Conservation (phyloP, 2,888 invertebrate genomes). For the Liposcelis brunnea region DNA sequence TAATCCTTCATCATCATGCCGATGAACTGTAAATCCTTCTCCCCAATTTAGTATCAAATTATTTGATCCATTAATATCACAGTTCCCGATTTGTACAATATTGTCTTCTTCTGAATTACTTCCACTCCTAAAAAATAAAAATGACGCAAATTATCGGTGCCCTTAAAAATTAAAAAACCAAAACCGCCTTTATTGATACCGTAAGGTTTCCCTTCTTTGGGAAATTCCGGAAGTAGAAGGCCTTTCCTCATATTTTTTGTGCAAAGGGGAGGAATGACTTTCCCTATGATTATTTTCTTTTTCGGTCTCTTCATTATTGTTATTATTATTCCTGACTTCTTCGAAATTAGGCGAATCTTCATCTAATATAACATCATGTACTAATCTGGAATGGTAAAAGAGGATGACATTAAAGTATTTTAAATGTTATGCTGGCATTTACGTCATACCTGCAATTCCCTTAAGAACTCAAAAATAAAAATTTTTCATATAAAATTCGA, state of each 20-base stretch:
- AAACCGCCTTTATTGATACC: background rate
- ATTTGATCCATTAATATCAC: no score
- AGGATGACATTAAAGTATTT: background rate
- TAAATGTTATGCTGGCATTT: conserved; percentile 3
- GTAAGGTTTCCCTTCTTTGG: background rate
- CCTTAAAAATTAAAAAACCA: background rate
- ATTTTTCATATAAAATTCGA: no score
- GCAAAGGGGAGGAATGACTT: no score
- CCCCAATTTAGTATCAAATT: no score
- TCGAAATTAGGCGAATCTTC: conserved; percentile 57
- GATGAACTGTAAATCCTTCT: no score
- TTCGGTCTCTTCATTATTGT: conserved; percentile 42
- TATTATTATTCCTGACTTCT: conserved; percentile 57
- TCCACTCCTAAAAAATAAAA: no score
- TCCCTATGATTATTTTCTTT: background rate
- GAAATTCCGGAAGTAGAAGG: conserved; percentile 9
- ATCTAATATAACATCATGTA: conserved; percentile 67
- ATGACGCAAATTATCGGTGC: no score
- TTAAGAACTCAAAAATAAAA: background rate
- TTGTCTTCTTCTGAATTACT: no score
- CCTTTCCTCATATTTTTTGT: no score
- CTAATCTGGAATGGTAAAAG: conserved; percentile 40
- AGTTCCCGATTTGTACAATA: no score
- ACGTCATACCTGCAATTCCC: conserved; percentile 5
- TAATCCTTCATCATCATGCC: no score